Evolutionary conservation across 2,113 vertebrate species (phyloP), one percentile per base, ranked within the genome.

Genomic region (Neotoma lepida): DNA sequence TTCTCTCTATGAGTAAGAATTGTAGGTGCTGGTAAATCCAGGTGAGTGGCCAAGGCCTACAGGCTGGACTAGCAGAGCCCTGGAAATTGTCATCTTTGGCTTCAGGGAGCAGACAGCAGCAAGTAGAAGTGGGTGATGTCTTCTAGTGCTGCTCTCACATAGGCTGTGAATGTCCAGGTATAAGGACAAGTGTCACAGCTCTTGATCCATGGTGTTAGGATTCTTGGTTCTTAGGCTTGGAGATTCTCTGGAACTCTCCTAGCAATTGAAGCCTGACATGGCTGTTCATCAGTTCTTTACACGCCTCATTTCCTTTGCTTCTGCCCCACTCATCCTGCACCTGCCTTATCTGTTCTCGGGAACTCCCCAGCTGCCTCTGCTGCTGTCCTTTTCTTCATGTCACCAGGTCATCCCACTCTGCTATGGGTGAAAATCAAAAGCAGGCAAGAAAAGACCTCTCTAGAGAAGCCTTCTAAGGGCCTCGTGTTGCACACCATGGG

Each of bases 291-390:
- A 64, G 58, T 39, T n/a, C 85, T 4, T 68, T 64, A 17, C 0
- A 2, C 1, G 14, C 8, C 1, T 18, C 49, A 10, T 3, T 30
- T 70, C 5, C 49, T 30, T n/a, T n/a, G 10, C 4, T 24, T n/a
- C 14, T 54, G 46, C 46, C 22, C 6, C 4, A 1, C 44, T 35
- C 63, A 49, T 49, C 18, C 41, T 49, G 9, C 0, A 33, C 17
- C 41, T 18, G 28, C 63, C 84, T 12, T 20, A 2, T 20, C 61
- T 49, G 41, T 44, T 86, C 41, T 18, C 4, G 0, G 41, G 28
- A 22, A 33, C 61, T 4, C 28, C 39, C 26, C 41, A 15, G 58
- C 41, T 18, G 26, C 18, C 49, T 68, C 39, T 49, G 46, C 20
- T 17, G 20, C 46, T 39, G 35, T 41, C 66, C 35, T 9, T 54